A percentile compares a stretch with the other conserved stretches of the same genome.
These are phyloP conservation scores for Ylistrum balloti DNA, from an alignment of 1,140 invertebrate genomes.

Conservation along the genomic window DNA sequence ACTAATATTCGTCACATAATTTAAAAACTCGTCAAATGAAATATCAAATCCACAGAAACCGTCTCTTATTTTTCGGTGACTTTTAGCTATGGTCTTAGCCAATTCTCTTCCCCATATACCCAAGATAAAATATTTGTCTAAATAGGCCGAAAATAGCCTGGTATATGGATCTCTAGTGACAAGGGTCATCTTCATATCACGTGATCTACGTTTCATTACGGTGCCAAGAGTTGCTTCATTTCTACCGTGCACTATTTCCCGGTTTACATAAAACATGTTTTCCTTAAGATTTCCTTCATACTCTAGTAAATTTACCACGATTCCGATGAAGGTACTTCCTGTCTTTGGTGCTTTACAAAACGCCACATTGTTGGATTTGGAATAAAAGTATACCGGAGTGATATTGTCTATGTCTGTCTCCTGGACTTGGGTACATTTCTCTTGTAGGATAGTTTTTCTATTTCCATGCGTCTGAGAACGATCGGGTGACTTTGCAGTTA, in stretches of 20 bases:
- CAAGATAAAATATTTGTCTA: not conserved
- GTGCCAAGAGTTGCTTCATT: not conserved
- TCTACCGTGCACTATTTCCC: not conserved
- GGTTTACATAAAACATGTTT: not conserved
- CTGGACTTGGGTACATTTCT: not conserved
- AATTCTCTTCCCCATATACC: not conserved
- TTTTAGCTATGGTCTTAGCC: not conserved
- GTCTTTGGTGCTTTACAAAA: slow-evolving; percentile 20
- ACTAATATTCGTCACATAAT: not conserved
- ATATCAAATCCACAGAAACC: not conserved
- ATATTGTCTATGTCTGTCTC: not conserved
- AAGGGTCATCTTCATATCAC: not conserved
- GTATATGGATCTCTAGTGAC: not conserved
- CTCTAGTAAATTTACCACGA: not conserved
- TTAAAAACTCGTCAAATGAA: not conserved
- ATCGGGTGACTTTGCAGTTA: not conserved
- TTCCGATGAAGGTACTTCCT: not conserved
- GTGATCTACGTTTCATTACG: not conserved
- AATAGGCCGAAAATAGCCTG: not conserved
- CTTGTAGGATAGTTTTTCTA: not conserved
- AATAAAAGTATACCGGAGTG: not conserved
- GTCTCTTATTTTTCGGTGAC: not conserved
- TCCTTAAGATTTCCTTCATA: not conserved
- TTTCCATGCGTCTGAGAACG: not conserved
- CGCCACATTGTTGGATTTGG: not conserved